Evolutionary conservation across 2,113 vertebrate species (phyloP), one percentile per base, ranked within the genome.

Genomic region (Brevimyrus niger): DNA sequence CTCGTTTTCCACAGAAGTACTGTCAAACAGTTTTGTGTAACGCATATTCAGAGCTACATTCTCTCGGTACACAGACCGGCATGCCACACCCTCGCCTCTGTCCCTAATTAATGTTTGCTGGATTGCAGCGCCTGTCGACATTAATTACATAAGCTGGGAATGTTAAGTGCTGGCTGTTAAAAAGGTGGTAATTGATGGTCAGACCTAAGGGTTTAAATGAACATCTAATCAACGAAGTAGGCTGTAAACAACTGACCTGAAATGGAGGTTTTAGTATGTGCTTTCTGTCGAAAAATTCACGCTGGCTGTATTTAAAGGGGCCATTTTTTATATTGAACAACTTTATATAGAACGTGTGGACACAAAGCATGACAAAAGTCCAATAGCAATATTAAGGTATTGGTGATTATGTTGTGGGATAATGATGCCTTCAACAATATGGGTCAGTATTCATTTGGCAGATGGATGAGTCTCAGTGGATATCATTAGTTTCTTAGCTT

Each of bases 141-240:
- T 90, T 90, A 90, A 55, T 90, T 90, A 90, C 58, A 76, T 90
- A 76, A 53, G 85, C 89, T 90, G 47, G 58, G 46, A 17, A 86
- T 69, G 83, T 87, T 89, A 89, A 89, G 84, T 65, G 83, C 89
- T 69, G n/a, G 55, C 89, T 86, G 89, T 89, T 80, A 80, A 69
- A 69, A 87, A 89, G 89, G 83, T 73, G 89, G 82, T 89, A 86
- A 86, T 89, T 89, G 55, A 86, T 53, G 84, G 89, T 58, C 83
- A 73, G 53, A 35, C 65, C 83, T 69, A 31, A 86, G 58, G 58
- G 73, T 89, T 89, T 50, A 86, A 86, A 86, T 51, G 84, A 89
- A 89, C 89, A 73, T 87, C 53, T 48, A 89, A 89, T 89, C 84
- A 89, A 65, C 84, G 38, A 65, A 89, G 89, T 86, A 86, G 44